Conservation (phyloP, 2,113 vertebrate genomes). For the Labeo rohita region DNA sequence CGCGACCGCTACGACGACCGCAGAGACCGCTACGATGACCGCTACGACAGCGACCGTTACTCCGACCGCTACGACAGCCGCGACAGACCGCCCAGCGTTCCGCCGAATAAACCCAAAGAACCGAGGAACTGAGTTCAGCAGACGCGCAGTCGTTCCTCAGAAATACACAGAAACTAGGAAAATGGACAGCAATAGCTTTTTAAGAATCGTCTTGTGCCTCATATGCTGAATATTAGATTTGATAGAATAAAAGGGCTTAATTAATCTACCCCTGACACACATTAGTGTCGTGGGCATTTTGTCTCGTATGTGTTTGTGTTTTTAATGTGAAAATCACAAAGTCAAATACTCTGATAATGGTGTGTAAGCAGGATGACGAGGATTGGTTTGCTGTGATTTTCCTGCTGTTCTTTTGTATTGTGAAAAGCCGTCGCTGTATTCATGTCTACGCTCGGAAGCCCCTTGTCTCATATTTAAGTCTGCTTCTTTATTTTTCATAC, state of each 20-base stretch:
- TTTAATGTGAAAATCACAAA: not conserved
- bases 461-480: not conserved
- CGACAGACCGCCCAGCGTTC: slow-evolving; percentile 60
- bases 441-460: not conserved
- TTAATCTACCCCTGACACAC: not conserved
- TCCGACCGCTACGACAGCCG: slow-evolving; percentile 20
- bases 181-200: not conserved
- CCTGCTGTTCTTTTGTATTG: not conserved
- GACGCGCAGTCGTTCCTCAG: not conserved
- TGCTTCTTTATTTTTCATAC: not conserved
- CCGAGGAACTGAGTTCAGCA: slow-evolving; percentile 20
- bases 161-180: not conserved
- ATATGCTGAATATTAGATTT: not conserved
- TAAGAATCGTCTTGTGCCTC: not conserved
- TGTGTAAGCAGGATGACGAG: not conserved
- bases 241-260: not conserved
- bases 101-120: slow-evolving; percentile 63
- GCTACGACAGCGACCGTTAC: slow-evolving; percentile 43
- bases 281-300: not conserved
- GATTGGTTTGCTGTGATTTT: not conserved
- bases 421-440: not conserved
- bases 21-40: slow-evolving; percentile 37
- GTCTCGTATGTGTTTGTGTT: not conserved
- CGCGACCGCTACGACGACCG: slow-evolving; percentile 60
- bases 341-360: not conserved